These are phyloP conservation scores for Microtus montanus DNA, from an alignment of 2,113 vertebrate species.

Conservation along the genomic window DNA sequence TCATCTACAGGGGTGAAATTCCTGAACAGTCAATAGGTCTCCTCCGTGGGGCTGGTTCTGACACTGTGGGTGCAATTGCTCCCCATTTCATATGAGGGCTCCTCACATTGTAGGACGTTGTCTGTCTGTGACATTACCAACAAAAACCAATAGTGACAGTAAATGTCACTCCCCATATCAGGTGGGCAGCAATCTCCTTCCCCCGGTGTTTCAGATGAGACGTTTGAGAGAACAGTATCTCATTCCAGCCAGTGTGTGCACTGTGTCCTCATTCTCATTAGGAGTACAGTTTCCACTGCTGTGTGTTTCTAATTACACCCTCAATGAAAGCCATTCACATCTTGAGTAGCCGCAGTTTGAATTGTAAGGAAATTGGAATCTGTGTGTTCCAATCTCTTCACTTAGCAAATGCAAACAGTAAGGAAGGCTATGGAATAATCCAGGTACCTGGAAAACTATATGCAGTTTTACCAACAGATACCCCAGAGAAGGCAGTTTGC, in stretches of 20 bases:
- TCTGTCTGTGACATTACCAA: not conserved
- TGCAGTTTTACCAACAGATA: not conserved
- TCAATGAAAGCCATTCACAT: not conserved
- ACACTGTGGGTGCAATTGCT: too few species aligned
- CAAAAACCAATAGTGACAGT: not conserved
- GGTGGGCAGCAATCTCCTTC: too few species aligned
- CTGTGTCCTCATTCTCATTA: not conserved
- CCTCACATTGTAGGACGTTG: not conserved
- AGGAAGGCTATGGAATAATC: not conserved
- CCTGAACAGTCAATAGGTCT: not conserved
- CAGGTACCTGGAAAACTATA: not conserved
- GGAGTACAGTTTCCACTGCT: not conserved
- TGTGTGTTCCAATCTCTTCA: not conserved
- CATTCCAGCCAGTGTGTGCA: not conserved
- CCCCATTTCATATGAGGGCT: not conserved
- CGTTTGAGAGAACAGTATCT: not conserved
- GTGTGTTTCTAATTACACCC: not conserved
- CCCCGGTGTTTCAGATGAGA: not conserved
- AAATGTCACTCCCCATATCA: too few species aligned
- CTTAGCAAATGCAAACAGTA: not conserved
- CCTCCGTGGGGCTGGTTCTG: not conserved
- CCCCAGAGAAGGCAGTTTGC: fast-evolving
- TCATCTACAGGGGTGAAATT: not conserved
- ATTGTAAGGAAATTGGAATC: not conserved
- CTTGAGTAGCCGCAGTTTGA: not conserved